Evolutionary conservation across 2,888 invertebrate species (phyloP), one percentile per base, ranked within the genome.

Genomic region (Caradrina clavipalpis): DNA sequence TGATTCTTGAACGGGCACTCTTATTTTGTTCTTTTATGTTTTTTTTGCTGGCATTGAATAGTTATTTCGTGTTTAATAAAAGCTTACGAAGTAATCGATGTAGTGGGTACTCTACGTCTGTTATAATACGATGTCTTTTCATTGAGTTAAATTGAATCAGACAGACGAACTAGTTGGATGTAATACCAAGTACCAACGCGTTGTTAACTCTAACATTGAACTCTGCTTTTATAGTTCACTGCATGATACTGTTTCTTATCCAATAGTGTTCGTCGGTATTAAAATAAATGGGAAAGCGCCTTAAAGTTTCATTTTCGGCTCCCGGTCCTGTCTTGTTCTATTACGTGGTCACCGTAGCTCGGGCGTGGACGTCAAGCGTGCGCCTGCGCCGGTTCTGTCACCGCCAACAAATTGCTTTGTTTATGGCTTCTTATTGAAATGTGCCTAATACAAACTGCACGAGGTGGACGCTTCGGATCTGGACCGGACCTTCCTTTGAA

Each of bases 351-450:
- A 85, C 85, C 69, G 68, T 70, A 73, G 64, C 61, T 64, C 69
- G 66, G 64, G 67, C 63, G 68, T 70, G 74, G 76, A 76, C 82
- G 82, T 73, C 80, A 81, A 78, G 82, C 82, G 81, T 82, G 84
- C 86, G 85, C 85, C 70, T 67, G 72, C 76, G 77, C 82, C 80
- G 82, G 77, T 75, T 78, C 84, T 87, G 87, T 87, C 88, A 86
- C 80, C 85, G 80, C 73, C 82, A 81, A 86, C 89, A 87, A 91
- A 91, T 91, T 91, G 87, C 87, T 90, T 89, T 90, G 90, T 92
- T 91, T 91, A 91, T 90, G 85, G 78, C 83, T 83, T 81, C 85
- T 88, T 88, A 89, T 88, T 88, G 82, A 90, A 90, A 86, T 88
- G 87, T 88, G 81, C 80, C 82, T 82, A 83, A 80, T 82, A 78